These are phyloP conservation scores for Phodopus roborovskii DNA, from an alignment of 2,113 vertebrate genomes.

Conservation along the genomic window DNA sequence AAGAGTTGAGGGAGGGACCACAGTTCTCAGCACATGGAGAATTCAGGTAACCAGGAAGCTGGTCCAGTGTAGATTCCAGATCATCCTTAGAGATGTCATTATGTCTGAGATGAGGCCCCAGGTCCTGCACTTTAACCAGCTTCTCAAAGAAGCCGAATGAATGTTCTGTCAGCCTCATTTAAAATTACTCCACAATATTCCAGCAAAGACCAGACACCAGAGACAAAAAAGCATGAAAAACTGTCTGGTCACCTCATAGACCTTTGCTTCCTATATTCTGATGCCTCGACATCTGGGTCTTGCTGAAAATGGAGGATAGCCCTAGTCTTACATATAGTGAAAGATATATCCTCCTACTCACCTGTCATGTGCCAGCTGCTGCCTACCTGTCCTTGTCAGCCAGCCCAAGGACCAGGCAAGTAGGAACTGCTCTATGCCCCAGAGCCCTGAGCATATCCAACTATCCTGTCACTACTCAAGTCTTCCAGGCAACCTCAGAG, in stretches of 20 bases:
- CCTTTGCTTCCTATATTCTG: neutral
- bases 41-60: neutral
- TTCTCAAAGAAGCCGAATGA: neutral
- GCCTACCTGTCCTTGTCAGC: neutral
- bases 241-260: neutral
- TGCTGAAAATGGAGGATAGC: neutral
- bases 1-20: neutral
- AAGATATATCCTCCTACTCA: neutral
- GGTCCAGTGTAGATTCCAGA: too few relatives aligned
- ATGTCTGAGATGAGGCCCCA: neutral
- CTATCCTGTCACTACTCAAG: neutral
- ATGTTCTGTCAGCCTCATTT: neutral
- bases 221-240: neutral
- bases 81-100: neutral
- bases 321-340: neutral
- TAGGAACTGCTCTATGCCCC: neutral
- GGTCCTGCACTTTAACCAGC: neutral
- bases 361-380: neutral
- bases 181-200: neutral
- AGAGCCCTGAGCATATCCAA: neutral
- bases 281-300: neutral
- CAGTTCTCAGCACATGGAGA: neutral
- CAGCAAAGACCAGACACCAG: neutral
- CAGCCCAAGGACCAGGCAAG: too few relatives aligned
- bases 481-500: neutral